phyloP scores from a whole-genome alignment of 2,113 vertebrate species.

The Petromus typicus region DNA sequence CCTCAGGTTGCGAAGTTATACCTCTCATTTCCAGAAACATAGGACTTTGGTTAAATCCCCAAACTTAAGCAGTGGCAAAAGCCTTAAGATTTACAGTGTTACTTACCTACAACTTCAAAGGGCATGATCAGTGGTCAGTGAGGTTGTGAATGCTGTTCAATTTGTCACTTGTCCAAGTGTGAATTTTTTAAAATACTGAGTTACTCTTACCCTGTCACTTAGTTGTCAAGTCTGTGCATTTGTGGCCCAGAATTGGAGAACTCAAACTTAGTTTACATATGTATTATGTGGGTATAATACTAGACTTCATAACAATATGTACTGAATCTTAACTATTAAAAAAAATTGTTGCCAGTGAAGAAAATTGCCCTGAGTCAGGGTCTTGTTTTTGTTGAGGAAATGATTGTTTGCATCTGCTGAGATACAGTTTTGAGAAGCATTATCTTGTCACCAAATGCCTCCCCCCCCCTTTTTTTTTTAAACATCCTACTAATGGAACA shows the following conservation, averaged over 20 bases:
- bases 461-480: slow-evolving; percentile 25
- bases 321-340: background rate
- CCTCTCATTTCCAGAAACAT: background rate
- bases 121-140: background rate
- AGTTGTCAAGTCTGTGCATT: background rate
- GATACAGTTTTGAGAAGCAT: background rate
- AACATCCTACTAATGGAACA: background rate
- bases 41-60: background rate
- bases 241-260: background rate
- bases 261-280: background rate
- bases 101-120: background rate
- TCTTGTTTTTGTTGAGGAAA: background rate
- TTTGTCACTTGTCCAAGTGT: background rate
- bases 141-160: background rate
- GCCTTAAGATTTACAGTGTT: background rate
- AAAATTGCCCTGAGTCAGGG: background rate
- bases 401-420: background rate
- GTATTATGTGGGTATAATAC: background rate
- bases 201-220: background rate
- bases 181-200: background rate
- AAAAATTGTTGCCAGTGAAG: background rate
- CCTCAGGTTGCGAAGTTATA: background rate
- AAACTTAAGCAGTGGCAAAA: background rate
- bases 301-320: background rate
- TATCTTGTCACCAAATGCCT: background rate